Evolutionary conservation across 2,113 vertebrate genomes (phyloP).

Genomic region (Epinephelus fuscoguttatus): DNA sequence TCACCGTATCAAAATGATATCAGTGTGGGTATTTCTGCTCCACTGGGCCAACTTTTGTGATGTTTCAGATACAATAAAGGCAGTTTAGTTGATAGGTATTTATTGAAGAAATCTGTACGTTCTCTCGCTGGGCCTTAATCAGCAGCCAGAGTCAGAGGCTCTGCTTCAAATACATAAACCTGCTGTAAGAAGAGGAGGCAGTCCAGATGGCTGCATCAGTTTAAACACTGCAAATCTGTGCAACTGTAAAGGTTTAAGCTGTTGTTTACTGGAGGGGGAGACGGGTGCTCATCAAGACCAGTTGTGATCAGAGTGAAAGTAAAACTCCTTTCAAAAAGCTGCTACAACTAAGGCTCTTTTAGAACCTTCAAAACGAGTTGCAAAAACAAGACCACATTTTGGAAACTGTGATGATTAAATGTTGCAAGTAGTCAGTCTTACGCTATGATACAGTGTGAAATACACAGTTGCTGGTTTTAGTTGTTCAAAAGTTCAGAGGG

Average conservation of each 20-base stretch:
- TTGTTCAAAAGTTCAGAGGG: background rate
- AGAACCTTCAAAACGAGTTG: background rate
- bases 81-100: background rate
- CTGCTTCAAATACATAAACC: conserved; percentile 24
- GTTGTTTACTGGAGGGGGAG: conserved; percentile 19
- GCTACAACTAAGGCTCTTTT: background rate
- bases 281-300: conserved; percentile 34
- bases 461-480: background rate
- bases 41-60: background rate
- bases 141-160: conserved; percentile 15
- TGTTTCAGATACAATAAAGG: conserved; percentile 5
- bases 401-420: conserved; percentile 2
- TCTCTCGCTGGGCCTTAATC: conserved; percentile 14
- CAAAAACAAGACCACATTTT: background rate
- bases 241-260: conserved; percentile 41
- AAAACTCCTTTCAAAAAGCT: background rate
- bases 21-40: background rate
- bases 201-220: conserved; percentile 55
- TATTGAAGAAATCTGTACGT: background rate
- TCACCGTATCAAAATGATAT: background rate
- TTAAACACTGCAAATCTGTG: conserved; percentile 38
- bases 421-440: background rate
- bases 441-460: background rate
- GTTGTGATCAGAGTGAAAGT: conserved; percentile 26
- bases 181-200: conserved; percentile 31